A percentile compares a stretch with the other conserved stretches of the same genome.
Conservation (phyloP, 1,140 invertebrate species). For the Whitmania pigra region DNA sequence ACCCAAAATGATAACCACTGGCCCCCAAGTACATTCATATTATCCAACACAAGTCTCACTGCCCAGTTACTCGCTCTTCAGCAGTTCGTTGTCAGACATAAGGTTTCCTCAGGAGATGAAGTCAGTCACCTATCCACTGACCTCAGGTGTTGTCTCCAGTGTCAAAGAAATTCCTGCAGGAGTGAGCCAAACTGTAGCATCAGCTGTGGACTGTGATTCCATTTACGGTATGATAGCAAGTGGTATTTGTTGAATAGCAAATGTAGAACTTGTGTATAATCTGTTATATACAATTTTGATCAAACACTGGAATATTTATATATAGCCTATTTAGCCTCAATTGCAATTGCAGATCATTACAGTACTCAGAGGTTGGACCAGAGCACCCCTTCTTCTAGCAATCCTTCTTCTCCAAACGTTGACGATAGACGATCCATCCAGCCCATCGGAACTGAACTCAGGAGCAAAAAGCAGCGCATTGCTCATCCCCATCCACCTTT, state of each 20-base stretch:
- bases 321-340: too few species aligned
- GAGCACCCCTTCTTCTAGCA: constrained; percentile 28
- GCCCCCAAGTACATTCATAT: constrained; percentile 15
- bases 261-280: not conserved
- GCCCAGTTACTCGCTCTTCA: not conserved
- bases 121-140: constrained; percentile 6
- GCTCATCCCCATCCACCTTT: not conserved
- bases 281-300: not conserved
- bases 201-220: too few species aligned
- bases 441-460: constrained; percentile 35
- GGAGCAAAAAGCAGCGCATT: constrained; percentile 20
- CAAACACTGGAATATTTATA: constrained; percentile 24
- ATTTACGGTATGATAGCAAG: constrained; percentile 11
- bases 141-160: constrained; percentile 23
- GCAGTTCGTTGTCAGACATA: not conserved
- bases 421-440: constrained; percentile 23
- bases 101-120: not conserved
- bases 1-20: constrained; percentile 2
- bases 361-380: not conserved
- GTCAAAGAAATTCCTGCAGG: constrained; percentile 16
- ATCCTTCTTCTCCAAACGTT: constrained; percentile 28
- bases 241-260: not conserved
- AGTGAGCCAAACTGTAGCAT: too few species aligned
- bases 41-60: not conserved
- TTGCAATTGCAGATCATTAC: too few species aligned